Evolutionary conservation across 1,140 invertebrate genomes (phyloP).

Genomic region (Pseudomyrmex sp.): DNA sequence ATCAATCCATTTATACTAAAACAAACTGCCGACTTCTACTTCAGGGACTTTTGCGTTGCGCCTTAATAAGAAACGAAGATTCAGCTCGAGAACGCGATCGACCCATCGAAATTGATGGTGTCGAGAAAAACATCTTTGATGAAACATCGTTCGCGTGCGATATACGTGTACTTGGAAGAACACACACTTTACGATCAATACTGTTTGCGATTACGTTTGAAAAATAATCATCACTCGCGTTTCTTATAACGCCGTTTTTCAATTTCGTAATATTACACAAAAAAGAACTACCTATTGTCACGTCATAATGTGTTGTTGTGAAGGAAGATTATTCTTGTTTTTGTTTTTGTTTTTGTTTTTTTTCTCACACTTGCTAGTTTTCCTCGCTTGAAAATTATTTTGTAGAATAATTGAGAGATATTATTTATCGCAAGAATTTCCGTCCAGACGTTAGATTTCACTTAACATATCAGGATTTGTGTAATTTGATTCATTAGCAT

Average conservation of each 20-base stretch:
- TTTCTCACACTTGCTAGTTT: background rate
- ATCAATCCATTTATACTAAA: constrained; percentile 35
- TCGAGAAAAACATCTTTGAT: constrained; percentile 39
- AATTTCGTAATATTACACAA: constrained; percentile 25
- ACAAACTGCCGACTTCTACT: constrained; percentile 56
- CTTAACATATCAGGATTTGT: background rate
- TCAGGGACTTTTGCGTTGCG: constrained; percentile 56
- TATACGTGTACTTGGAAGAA: background rate
- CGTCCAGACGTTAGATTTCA: constrained; percentile 39
- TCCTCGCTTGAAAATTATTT: constrained; percentile 17
- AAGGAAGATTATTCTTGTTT: background rate
- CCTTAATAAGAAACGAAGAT: constrained; percentile 64
- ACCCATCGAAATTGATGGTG: constrained; percentile 45
- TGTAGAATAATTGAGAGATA: constrained; percentile 1
- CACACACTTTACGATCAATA: constrained; percentile 18
- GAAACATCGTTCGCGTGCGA: constrained; percentile 16
- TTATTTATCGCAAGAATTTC: constrained; percentile 19
- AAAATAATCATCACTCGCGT: constrained; percentile 18
- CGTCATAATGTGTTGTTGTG: background rate
- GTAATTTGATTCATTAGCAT: background rate
- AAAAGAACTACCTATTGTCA: background rate
- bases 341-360: background rate
- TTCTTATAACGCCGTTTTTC: constrained; percentile 11
- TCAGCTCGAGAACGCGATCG: constrained; percentile 37
- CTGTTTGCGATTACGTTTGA: constrained; percentile 9